Conservation (phyloP, 2,888 invertebrate species). For the Drosophila lacicola region DNA sequence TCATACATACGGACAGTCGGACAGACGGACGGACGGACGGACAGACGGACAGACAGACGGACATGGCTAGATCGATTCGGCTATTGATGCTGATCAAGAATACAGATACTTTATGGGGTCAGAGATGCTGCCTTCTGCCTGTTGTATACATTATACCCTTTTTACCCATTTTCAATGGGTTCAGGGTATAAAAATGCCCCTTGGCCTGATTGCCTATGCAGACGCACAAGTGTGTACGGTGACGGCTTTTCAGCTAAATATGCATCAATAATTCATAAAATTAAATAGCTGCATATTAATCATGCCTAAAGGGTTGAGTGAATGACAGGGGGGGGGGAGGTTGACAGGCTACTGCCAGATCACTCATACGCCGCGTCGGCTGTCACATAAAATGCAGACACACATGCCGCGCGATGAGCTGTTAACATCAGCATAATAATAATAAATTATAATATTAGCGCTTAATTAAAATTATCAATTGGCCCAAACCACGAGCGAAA, state of each 20-base stretch:
- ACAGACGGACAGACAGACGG: too few relatives aligned
- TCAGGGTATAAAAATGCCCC: slow-evolving; percentile 29
- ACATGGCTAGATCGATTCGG: too few relatives aligned
- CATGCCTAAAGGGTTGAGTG: slow-evolving; percentile 12
- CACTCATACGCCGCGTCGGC: slow-evolving; percentile 47
- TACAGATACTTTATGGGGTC: too few relatives aligned
- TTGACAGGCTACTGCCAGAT: slow-evolving; percentile 50
- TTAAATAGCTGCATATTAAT: slow-evolving; percentile 68
- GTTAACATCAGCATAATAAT: slow-evolving; percentile 55
- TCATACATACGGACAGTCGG: too few relatives aligned
- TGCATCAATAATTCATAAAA: slow-evolving; percentile 76
- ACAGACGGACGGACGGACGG: too few relatives aligned
- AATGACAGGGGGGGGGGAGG: slow-evolving; percentile 27
- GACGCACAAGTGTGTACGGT: slow-evolving; percentile 8
- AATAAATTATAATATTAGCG: slow-evolving; percentile 80
- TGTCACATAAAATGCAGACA: slow-evolving; percentile 46
- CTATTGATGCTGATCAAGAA: too few relatives aligned
- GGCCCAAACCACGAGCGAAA: slow-evolving; percentile 45
- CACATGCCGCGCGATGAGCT: slow-evolving; percentile 33
- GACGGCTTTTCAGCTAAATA: slow-evolving; percentile 47
- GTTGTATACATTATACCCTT: too few relatives aligned
- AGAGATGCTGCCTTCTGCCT: too few relatives aligned
- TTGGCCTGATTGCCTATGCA: slow-evolving; percentile 57
- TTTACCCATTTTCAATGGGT: too few relatives aligned
- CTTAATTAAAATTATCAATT: slow-evolving; percentile 79